Evolutionary conservation across 2,797 vertebrate species (phyloP).

Genomic region (Squalus acanthias): DNA sequence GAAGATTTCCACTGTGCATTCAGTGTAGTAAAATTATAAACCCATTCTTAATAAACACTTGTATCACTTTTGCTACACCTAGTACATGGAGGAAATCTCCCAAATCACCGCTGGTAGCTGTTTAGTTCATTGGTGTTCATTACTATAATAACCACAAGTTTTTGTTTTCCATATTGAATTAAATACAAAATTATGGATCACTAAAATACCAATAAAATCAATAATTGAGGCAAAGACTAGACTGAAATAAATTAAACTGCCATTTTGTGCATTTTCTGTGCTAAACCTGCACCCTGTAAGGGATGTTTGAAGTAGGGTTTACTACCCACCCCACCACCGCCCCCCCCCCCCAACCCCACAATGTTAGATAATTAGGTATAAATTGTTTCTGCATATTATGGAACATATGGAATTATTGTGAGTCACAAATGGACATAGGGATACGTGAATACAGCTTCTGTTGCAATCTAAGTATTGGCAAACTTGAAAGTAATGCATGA

Average conservation of each 20-base stretch:
- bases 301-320: not conserved
- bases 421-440: too few relatives aligned
- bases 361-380: not conserved
- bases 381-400: not conserved
- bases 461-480: too few relatives aligned
- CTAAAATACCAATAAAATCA: not conserved
- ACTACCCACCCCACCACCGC: not conserved
- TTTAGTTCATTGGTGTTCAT: not conserved
- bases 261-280: not conserved
- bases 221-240: not conserved
- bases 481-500: too few relatives aligned
- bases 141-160: not conserved
- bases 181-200: not conserved
- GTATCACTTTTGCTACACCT: not conserved
- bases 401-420: not conserved
- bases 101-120: not conserved
- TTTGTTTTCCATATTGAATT: not conserved
- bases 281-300: not conserved
- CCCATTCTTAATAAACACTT: too few relatives aligned
- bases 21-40: not conserved
- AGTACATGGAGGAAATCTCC: not conserved
- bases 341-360: not conserved
- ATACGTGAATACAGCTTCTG: too few relatives aligned
- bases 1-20: not conserved
- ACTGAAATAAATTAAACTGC: not conserved